Conservation (phyloP, 2,113 vertebrate genomes). For the Okapia johnstoni region DNA sequence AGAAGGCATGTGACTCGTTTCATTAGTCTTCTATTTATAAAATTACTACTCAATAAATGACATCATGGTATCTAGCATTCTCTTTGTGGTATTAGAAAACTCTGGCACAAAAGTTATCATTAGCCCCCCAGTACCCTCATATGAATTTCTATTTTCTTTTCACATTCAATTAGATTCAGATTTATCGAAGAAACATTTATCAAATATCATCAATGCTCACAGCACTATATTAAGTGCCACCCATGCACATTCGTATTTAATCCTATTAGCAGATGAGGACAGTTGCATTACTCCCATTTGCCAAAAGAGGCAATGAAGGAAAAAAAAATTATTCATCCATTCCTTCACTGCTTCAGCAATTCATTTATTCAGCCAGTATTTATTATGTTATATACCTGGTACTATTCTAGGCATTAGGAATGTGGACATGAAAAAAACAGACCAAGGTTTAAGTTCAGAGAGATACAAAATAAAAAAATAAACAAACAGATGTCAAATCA, state of each 20-base stretch:
- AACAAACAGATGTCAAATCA: not conserved
- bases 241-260: not conserved
- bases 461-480: not conserved
- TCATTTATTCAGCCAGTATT: not conserved
- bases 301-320: not conserved
- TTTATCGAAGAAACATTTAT: not conserved
- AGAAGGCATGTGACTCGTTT: not conserved
- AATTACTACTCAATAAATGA: not conserved
- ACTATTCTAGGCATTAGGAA: not conserved
- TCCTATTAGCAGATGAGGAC: not conserved
- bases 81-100: not conserved
- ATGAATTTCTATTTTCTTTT: not conserved
- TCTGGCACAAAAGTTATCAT: not conserved
- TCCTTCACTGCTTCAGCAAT: not conserved
- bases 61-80: not conserved
- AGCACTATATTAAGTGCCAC: not conserved
- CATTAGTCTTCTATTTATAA: constrained; percentile 13
- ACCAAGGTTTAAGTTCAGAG: not conserved
- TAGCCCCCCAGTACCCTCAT: not conserved
- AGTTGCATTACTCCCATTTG: not conserved
- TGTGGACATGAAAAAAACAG: not conserved
- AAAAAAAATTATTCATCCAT: not conserved
- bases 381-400: not conserved
- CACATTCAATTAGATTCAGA: not conserved
- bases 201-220: not conserved